Base-by-base conservation (phyloP, 2,113 vertebrate species). In the Polyodon spathula region DNA sequence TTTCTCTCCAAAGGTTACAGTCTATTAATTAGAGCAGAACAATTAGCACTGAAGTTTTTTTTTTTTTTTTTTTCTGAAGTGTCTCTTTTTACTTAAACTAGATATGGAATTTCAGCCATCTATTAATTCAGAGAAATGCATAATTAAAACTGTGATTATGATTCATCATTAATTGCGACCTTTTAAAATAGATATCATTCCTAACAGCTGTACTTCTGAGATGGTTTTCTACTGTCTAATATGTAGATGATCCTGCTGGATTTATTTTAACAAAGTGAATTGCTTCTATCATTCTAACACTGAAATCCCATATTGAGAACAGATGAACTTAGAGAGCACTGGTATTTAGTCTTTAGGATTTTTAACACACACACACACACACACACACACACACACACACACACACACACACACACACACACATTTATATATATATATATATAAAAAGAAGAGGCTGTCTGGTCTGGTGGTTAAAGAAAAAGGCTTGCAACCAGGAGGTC, bases 31-130 rank as follows among this genome's bases (percentile, higher is more conserved):
- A 88, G 74, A 86, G 75, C 78, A 68, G 80, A 84, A 78, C 79
- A 91, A 88, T 91, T 91, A 91, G 84, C 84, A 79, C 71, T 78
- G 72, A 89, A 79, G 82, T 73, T 79, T 88, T 87, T 80, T n/a
- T n/a, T 73, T 4, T 57, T 70, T 68, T 71, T 61, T 74, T 68
- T 64, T 71, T 64, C 38, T 59, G 60, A 53, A 73, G 7, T 73
- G 37, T 12, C 62, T 58, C 68, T 72, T 51, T 63, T 80, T 75
- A 9, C 66, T 76, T 74, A 74, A 59, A 51, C 63, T 66, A 68
- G 56, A 71, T 61, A 66, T 77, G 68, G 50, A 9, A 61, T 71
- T 59, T 73, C 50, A 52, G 50, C 43, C 59, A 38, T 40, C 58
- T 40, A 40, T 52, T 65, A 12, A 7, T 40, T 54, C 43, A 38